Base-by-base conservation (phyloP, 2,113 vertebrate species). In the Clarias macrocephalus region DNA sequence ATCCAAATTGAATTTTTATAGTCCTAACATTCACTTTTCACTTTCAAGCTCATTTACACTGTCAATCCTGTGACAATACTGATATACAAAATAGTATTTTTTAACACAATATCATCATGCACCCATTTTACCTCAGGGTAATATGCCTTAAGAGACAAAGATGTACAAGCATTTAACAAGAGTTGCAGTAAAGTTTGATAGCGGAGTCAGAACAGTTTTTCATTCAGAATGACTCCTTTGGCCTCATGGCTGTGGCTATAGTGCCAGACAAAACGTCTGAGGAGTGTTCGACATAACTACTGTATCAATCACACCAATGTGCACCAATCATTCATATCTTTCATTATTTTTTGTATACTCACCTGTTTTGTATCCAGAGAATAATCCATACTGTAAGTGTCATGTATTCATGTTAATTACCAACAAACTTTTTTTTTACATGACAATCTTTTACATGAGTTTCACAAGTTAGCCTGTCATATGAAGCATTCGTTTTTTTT, bases 141-240 rank as follows among this genome's bases (percentile, higher is more conserved):
- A 80, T 83, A 73, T 68, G 68, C 87, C 87, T 85, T 25, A 57
- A 65, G 68, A 68, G 82, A 86, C 54, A 79, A 77, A 57, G 72
- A 77, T 83, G 72, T 83, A 83, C 70, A 82, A 82, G 80, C 80
- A 89, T 82, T 87, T 83, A 88, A 83, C 70, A 89, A 86, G 83
- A 73, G 73, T 79, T 87, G 85, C 80, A 87, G 82, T 89, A 85
- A 87, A 88, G 87, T 83, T 62, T 42, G 63, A 59, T 72, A 85
- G 75, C 70, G 87, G 85, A 90, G 88, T 65, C 10, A 56, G 82
- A 82, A 65, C 83, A 77, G 62, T 87, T 90, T 88, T 83, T 90
- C 89, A 85, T 81, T 62, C 42, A 85, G 70, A 85, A 83, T 83
- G 88, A 72, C 73, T 83, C 11, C 23, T 28, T 83, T 85, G 79